A percentile compares a stretch with the other conserved stretches of the same genome.
Evolutionary conservation across 2,797 vertebrate species (phyloP).

Genomic region (Phrynocephalus guinanensis): DNA sequence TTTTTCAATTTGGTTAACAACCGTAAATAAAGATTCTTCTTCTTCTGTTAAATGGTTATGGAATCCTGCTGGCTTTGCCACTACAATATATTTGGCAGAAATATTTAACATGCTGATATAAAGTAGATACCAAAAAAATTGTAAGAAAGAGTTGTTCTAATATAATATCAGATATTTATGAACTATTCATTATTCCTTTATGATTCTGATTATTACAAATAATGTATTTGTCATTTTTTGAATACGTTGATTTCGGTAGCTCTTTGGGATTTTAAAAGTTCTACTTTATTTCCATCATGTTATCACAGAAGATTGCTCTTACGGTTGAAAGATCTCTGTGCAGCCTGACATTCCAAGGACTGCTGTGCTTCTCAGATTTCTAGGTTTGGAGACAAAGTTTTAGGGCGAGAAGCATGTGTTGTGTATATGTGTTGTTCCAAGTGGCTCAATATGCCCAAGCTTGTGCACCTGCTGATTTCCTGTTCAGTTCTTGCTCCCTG

Average conservation of each 20-base stretch:
- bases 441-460: not conserved
- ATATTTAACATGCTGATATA: not conserved
- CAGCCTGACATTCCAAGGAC: too few species aligned
- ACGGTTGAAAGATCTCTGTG: too few species aligned
- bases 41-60: not conserved
- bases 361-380: too few species aligned
- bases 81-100: not conserved
- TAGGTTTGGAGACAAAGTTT: too few species aligned
- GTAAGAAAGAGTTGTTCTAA: not conserved
- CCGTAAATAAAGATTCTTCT: too few species aligned
- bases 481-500: too few species aligned
- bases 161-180: not conserved
- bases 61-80: not conserved
- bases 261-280: not conserved
- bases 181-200: not conserved
- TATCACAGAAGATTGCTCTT: not conserved
- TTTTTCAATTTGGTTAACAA: too few species aligned
- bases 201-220: not conserved
- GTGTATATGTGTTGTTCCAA: too few species aligned
- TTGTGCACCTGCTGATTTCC: too few species aligned
- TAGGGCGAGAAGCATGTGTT: too few species aligned
- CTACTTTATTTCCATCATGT: not conserved
- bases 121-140: not conserved
- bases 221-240: not conserved
- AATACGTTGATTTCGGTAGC: not conserved